Percentiles rank a stretch among this genome's conserved stretches.
These are phyloP conservation scores for Chirona hameri DNA, from an alignment of 2,888 invertebrate genomes.

Conservation along the genomic window DNA sequence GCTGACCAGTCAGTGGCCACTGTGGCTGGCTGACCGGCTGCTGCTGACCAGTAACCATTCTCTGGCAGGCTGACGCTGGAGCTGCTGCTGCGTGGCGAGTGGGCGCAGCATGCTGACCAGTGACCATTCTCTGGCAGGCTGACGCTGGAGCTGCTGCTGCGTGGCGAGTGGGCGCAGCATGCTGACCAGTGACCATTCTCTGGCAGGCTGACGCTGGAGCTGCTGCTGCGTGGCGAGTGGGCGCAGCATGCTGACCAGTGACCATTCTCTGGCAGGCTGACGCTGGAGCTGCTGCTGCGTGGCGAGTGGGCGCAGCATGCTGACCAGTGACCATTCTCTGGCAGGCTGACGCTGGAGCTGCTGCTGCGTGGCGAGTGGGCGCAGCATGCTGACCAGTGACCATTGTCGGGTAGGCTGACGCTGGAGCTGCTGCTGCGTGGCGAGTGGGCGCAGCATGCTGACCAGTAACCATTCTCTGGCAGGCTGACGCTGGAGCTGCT, in stretches of 20 bases:
- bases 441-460: not conserved
- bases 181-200: not conserved
- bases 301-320: not conserved
- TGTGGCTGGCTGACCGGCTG: not conserved
- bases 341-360: not conserved
- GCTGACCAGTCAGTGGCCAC: not conserved
- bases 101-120: not conserved
- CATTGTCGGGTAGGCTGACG: no score
- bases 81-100: slow-evolving; percentile 24
- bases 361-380: not conserved
- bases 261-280: not conserved
- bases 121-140: not conserved
- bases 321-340: not conserved
- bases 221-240: slow-evolving; percentile 24
- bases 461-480: not conserved
- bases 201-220: slow-evolving; percentile 1
- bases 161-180: slow-evolving; percentile 1
- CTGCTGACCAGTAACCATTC: not conserved
- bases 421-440: not conserved
- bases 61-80: not conserved
- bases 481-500: not conserved
- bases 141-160: slow-evolving; percentile 24
- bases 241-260: not conserved
- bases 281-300: slow-evolving; percentile 24
- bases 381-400: not conserved